These are phyloP conservation scores for Tyria jacobaeae DNA, from an alignment of 2,888 invertebrate genomes.

Conservation along the genomic window DNA sequence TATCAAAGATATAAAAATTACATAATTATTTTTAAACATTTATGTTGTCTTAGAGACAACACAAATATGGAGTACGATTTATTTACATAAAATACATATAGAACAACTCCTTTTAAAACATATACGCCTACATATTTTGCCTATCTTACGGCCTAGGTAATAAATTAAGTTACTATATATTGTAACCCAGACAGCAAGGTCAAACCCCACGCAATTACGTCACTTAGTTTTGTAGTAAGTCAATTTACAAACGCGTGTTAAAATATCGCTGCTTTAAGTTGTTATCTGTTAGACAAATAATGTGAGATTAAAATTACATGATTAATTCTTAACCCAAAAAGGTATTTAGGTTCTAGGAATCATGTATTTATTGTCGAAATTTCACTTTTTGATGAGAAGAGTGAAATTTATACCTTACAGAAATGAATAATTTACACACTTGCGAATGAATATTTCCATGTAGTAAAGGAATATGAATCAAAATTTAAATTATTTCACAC, in stretches of 20 bases:
- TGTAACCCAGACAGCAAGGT: slow-evolving; percentile 40
- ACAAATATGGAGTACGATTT: background rate
- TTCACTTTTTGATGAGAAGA: background rate
- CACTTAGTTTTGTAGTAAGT: slow-evolving; percentile 16
- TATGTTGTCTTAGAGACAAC: background rate
- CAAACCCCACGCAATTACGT: slow-evolving; percentile 42
- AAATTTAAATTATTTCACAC: too few relatives aligned
- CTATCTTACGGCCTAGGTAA: slow-evolving; percentile 32
- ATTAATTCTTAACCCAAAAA: slow-evolving; percentile 19
- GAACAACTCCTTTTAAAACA: background rate
- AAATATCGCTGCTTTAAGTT: slow-evolving; percentile 15
- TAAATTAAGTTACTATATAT: slow-evolving; percentile 43
- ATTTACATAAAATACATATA: slow-evolving; percentile 6
- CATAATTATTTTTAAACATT: background rate
- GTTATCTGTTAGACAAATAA: slow-evolving; percentile 32
- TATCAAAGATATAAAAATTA: background rate
- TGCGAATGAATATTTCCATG: too few relatives aligned
- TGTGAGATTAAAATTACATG: slow-evolving; percentile 15
- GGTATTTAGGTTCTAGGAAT: background rate
- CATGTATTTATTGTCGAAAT: background rate
- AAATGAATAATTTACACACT: too few relatives aligned
- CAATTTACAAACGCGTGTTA: slow-evolving; percentile 39
- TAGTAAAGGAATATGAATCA: too few relatives aligned
- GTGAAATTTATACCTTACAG: too few relatives aligned
- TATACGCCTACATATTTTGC: slow-evolving; percentile 32